Evolutionary conservation across 2,888 invertebrate genomes (phyloP), one percentile per base, ranked within the genome.

Genomic region (Agapetus fuscipes): DNA sequence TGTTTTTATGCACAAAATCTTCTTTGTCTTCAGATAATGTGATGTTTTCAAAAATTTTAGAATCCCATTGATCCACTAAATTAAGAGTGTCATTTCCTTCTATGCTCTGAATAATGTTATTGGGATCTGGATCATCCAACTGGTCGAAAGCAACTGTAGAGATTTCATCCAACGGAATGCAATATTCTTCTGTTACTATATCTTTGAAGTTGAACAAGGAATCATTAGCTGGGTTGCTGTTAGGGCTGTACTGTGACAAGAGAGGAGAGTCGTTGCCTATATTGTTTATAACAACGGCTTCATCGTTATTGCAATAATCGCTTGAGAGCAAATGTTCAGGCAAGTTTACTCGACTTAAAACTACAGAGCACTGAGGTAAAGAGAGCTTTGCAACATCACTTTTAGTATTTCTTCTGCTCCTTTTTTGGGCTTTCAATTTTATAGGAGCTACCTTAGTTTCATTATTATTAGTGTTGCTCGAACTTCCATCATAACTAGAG

Each of bases 51-150:
- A 47, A 47, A 10, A 47, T 17, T 24, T 39, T 41, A 3, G 46
- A 47, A 32, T 47, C 46, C 46, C 46, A 47, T 20, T 47, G 41
- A 17, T 47, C 44, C 2, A 47, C 41, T 3, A 47, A 35, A 12
- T 32, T 32, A 10, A 46, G 33, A 3, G 42, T 34, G 15, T 46
- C 43, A 27, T 39, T 39, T 5, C 27, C 43, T 31, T 34, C 28
- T 5, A 46, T 46, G 20, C 41, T 44, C 10, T 39, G 41, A 24
- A 47, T 39, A 13, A 47, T 44, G 14, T 31, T 39, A 6, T 43
- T 41, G 12, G 37, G 37, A 27, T 47, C 46, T 2, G 44, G 36
- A 26, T 47, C 46, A 12, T 37, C 34, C 11, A 45, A 38, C 12
- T 37, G 32, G 17, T 33, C 41, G 35, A 45, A 45, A 17, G 38